phyloP scores from a whole-genome alignment of 2,888 invertebrate genomes.

The Cephus nigrinus region DNA sequence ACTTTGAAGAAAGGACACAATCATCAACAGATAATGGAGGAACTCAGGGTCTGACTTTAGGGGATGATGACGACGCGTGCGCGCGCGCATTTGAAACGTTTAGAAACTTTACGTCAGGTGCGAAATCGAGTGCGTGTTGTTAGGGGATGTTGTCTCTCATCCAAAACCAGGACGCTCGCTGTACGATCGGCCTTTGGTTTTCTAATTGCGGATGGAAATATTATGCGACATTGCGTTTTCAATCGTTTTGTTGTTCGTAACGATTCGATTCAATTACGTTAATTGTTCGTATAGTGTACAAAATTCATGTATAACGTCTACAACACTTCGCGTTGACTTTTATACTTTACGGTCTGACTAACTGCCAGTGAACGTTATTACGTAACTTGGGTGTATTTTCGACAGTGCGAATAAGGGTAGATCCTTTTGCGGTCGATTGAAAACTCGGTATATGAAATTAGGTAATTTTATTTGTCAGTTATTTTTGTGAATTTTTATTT shows the following conservation, averaged over 20 bases:
- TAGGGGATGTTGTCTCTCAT: background rate
- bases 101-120: background rate
- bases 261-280: background rate
- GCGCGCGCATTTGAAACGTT: background rate
- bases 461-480: background rate
- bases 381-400: background rate
- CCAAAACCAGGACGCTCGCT: background rate
- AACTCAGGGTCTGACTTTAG: constrained; percentile 82
- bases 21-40: constrained; percentile 76
- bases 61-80: constrained; percentile 17
- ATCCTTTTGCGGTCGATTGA: background rate
- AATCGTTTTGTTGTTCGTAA: background rate
- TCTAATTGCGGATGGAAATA: background rate
- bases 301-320: background rate
- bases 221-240: background rate
- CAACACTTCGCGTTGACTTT: background rate
- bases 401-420: background rate
- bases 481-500: background rate
- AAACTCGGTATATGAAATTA: background rate
- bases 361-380: background rate
- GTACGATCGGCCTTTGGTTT: background rate
- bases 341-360: background rate
- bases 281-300: background rate
- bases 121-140: background rate
- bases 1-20: constrained; percentile 76